Base-by-base conservation (phyloP, 2,888 invertebrate genomes). In the Polydesmus complanatus region DNA sequence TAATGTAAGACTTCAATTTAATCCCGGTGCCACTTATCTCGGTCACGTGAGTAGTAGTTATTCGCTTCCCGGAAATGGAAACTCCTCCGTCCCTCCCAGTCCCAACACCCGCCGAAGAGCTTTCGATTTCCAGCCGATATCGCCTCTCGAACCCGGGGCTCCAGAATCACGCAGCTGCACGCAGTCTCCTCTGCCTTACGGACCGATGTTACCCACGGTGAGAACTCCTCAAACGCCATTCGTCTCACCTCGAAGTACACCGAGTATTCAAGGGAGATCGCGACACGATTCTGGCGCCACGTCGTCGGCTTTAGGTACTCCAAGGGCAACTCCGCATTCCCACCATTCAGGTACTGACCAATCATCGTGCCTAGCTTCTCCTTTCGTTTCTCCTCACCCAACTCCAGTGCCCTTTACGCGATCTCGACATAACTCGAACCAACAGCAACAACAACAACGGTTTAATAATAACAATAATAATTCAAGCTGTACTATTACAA, bases 121-220 rank as follows among this genome's bases (percentile, higher is more conserved):
- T 70, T 90, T 87, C 71, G 88, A 85, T 72, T 91, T 91, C 70
- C 85, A 86, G 27, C 90, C 90, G 0, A 91, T 91, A 70, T 88
- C 88, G 47, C 87, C 87, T 8, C 83, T 83, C 26, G 66, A 68
- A 59, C 68, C 68, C 47, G 67, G 68, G 25, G 64, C 67, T 27
- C 66, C 67, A 3, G 68, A 68, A 48, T 61, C 59, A 19, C 27
- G 27, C 11, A 27, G 37, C 14, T 27, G 56, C 27, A 60, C 60
- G 8, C 60, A 60, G 23, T 60, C 60, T 27, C 60, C 60, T 27
- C 26, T 56, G 47, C 47, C 56, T 48, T 47, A 47, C 21, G 54
- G 26, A n/a, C 70, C 77, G 76, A 14, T 78, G 25, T 80, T 80
- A 1, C 80, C 79, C 67, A 78, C 79, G 26, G 82, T 81, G 65